Evolutionary conservation across 2,113 vertebrate species (phyloP).

Genomic region (Microtus pennsylvanicus): DNA sequence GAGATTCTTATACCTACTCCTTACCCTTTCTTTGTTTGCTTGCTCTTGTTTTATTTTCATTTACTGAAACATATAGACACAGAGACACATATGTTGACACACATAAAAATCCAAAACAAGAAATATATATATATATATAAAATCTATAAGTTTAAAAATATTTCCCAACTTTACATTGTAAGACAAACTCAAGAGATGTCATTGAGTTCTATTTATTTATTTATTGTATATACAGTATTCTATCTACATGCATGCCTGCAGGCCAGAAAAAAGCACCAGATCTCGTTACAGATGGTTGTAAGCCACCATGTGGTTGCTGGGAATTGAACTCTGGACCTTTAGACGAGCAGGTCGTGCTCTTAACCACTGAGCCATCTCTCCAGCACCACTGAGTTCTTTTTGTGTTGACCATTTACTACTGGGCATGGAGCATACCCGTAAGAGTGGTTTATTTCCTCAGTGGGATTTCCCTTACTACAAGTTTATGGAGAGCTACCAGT

Average conservation of each 20-base stretch:
- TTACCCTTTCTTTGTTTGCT: not conserved
- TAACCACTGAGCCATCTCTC: too few species aligned
- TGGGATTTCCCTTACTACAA: not conserved
- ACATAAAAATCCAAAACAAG: not conserved
- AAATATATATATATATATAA: not conserved
- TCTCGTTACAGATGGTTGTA: too few species aligned
- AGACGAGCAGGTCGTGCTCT: too few species aligned
- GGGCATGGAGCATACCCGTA: too few species aligned
- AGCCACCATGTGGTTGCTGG: too few species aligned
- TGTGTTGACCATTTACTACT: not conserved
- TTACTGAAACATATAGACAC: not conserved
- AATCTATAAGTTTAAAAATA: not conserved
- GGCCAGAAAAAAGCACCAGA: too few species aligned
- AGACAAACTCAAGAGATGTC: not conserved
- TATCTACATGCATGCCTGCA: too few species aligned
- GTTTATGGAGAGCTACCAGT: not conserved
- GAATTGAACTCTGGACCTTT: too few species aligned
- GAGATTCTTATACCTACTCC: rapidly evolving
- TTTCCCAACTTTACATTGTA: not conserved
- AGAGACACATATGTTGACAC: not conserved
- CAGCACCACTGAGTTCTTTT: not conserved
- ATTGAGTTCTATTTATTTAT: not conserved
- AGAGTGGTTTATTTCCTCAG: not conserved
- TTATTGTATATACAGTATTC: too few species aligned
- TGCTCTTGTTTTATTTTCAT: too few species aligned